phyloP scores from a whole-genome alignment of 2,888 invertebrate genomes.

The Emmelina monodactyla region DNA sequence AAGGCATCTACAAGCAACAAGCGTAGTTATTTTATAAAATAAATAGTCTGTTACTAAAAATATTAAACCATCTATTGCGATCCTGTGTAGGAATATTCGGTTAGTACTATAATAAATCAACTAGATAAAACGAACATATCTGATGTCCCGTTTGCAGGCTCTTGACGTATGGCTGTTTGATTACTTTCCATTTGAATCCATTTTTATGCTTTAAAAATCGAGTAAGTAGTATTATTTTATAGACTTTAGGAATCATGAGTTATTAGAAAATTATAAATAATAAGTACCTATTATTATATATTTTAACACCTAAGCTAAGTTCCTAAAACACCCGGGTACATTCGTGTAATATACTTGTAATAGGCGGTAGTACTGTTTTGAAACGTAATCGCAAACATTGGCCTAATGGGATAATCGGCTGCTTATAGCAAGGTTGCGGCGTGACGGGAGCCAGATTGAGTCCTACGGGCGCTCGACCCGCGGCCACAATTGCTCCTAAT shows the following conservation, averaged over 20 bases:
- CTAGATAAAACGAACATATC: slow-evolving; percentile 33
- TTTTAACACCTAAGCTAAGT: too few species aligned
- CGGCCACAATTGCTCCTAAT: slow-evolving; percentile 55
- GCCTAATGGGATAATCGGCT: slow-evolving; percentile 59
- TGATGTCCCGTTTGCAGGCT: slow-evolving; percentile 19
- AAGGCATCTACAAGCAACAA: too few species aligned
- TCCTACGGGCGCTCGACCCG: slow-evolving; percentile 29
- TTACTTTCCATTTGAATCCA: slow-evolving; percentile 27
- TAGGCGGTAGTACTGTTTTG: slow-evolving; percentile 26
- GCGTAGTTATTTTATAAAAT: too few species aligned
- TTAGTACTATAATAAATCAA: slow-evolving; percentile 47
- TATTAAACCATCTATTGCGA: background rate
- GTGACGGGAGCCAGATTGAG: slow-evolving; percentile 38
- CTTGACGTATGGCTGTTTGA: slow-evolving; percentile 29
- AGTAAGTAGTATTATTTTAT: too few species aligned
- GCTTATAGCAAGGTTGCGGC: slow-evolving; percentile 58
- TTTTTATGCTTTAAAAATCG: too few species aligned
- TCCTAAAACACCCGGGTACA: too few species aligned
- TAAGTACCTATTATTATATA: too few species aligned
- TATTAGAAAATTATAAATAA: too few species aligned
- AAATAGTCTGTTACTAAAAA: too few species aligned
- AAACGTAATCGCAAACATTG: slow-evolving; percentile 46
- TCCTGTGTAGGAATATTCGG: slow-evolving; percentile 20
- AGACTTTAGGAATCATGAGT: too few species aligned
- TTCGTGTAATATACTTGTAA: too few species aligned